phyloP scores from a whole-genome alignment of 2,113 vertebrate genomes.

The Boulengeromyrus knoepffleri region DNA sequence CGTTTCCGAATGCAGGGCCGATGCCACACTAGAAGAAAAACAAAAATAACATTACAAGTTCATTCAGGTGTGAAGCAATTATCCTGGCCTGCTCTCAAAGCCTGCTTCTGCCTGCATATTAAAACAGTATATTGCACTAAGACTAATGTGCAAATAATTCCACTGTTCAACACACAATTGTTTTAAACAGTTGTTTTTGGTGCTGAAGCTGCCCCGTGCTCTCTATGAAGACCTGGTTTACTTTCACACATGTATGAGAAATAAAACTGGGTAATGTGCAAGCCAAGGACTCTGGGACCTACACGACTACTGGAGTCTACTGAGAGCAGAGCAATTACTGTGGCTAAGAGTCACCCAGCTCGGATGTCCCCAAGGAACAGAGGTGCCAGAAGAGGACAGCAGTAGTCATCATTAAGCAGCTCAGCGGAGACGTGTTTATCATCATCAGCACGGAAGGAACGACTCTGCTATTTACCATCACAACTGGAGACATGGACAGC shows the following conservation, averaged over 20 bases:
- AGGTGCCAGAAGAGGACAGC: not conserved
- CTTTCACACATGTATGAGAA: not conserved
- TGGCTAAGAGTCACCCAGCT: not conserved
- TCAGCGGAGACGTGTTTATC: no score
- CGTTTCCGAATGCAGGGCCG: slow-evolving; percentile 84
- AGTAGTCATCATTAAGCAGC: not conserved
- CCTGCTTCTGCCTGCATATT: not conserved
- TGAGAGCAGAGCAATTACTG: not conserved
- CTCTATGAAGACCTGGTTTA: not conserved
- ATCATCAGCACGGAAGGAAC: not conserved
- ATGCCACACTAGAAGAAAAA: slow-evolving; percentile 71
- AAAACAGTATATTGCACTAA: not conserved
- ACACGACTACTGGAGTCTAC: not conserved
- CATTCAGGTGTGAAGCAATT: not conserved
- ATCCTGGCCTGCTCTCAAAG: not conserved
- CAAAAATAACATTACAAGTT: not conserved
- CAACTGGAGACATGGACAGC: not conserved
- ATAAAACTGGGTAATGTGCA: not conserved
- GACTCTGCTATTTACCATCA: not conserved
- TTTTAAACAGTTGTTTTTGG: not conserved
- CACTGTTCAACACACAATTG: not conserved
- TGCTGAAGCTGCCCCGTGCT: not conserved
- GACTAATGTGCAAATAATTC: not conserved
- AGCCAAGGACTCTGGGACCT: not conserved
- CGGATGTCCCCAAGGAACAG: not conserved